Base-by-base conservation (phyloP, 2,888 invertebrate species). In the Drosophila lutescens region DNA sequence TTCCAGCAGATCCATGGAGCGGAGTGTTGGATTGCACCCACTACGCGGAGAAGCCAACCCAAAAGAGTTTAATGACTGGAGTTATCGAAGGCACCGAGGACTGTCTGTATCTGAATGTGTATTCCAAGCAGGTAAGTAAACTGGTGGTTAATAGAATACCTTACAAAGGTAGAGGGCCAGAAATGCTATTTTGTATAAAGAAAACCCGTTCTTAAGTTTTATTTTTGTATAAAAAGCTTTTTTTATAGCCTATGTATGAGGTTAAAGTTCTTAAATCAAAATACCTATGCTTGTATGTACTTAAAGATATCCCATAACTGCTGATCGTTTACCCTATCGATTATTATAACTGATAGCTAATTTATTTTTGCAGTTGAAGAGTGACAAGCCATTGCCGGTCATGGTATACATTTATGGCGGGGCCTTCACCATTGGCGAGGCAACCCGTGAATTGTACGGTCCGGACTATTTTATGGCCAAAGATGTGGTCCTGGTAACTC, bases 321-420 rank as follows among this genome's bases (percentile, higher is more conserved):
- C 8, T 13, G 6, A 41, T 71, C 60, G 55, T 9, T 36, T 26
- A 44, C 40, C 38, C 26, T 1, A 59, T 57, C 23, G 59, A 62
- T 63, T 41, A 32, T 47, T 38, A 40, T 61, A 56, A 36, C 26
- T 60, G 57, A 47, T 68, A 23, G 40, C 32, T 40, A 5, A 46
- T 53, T 34, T 38, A 9, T 49, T 44, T 26, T 57, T 57, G 5
- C 47, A 85, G 90, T 51, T 90, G 4, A 70, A 78, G 47, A 62
- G 77, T 2, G 69, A 65, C 1, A 80, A 86, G 32, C 88, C 87
- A 0, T 54, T 90, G 13, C 90, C 90, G 0, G 90, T 93, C 0
- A 91, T 93, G 91, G 91, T 93, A 3, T 93, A 91, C 82, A 92
- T 93, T 43, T 92, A 91, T 70, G 93, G 93, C n/a, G 93, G 93